These are phyloP conservation scores for Cartodere bifasciata DNA, from an alignment of 2,888 invertebrate genomes.

Conservation along the genomic window DNA sequence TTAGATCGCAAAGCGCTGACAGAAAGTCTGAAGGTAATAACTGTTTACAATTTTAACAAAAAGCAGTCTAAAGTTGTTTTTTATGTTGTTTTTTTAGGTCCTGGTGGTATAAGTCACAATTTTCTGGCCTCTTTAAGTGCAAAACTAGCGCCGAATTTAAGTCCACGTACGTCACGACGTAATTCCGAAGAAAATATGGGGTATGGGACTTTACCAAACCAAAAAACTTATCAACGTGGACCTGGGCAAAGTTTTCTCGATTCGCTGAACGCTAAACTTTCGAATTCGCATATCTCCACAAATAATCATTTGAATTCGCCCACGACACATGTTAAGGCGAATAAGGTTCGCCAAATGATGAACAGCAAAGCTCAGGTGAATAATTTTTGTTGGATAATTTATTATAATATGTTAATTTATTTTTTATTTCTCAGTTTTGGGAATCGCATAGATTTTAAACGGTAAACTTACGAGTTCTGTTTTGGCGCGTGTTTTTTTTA, in stretches of 20 bases:
- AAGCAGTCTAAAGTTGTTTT: slow-evolving; percentile 4
- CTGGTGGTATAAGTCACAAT: slow-evolving; percentile 46
- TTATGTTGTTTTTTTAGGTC: slow-evolving; percentile 25
- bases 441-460: slow-evolving; percentile 9
- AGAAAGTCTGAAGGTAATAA: slow-evolving; percentile 42
- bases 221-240: slow-evolving; percentile 35
- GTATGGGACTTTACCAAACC: slow-evolving; percentile 7
- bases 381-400: slow-evolving; percentile 9
- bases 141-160: slow-evolving; percentile 49
- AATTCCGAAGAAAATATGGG: slow-evolving; percentile 34
- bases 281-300: slow-evolving; percentile 42
- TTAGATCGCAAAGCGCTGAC: slow-evolving; percentile 50
- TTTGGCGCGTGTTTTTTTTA: too few relatives aligned
- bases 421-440: slow-evolving; percentile 8
- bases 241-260: slow-evolving; percentile 55
- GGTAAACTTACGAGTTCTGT: too few relatives aligned
- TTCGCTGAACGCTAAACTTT: slow-evolving; percentile 68
- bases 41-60: too few relatives aligned
- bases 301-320: slow-evolving; percentile 33
- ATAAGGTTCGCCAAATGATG: slow-evolving; percentile 58
- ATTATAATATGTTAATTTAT: slow-evolving; percentile 3
- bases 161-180: slow-evolving; percentile 43
- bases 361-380: slow-evolving; percentile 57
- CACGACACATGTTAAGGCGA: slow-evolving; percentile 44
- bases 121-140: slow-evolving; percentile 63